Conservation (phyloP, 1,140 invertebrate genomes). For the Atta texana region DNA sequence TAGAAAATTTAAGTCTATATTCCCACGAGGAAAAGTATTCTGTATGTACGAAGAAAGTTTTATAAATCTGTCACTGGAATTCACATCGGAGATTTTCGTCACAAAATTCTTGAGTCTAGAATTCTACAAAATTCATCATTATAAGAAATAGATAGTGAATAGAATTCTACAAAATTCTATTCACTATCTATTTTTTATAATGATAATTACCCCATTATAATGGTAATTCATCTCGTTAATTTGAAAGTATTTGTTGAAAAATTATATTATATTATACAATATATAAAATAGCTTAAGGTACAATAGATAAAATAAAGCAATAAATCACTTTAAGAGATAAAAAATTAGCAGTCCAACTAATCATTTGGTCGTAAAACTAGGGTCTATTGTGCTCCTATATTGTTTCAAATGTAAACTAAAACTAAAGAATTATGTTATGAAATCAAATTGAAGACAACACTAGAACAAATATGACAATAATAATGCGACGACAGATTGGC, state of each 20-base stretch:
- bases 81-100: constrained; percentile 35
- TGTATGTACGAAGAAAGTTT: constrained; percentile 23
- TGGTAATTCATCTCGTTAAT: neutral
- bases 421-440: too few species aligned
- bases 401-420: too few species aligned
- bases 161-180: neutral
- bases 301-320: constrained; percentile 10
- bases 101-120: neutral
- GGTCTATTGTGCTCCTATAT: too few species aligned
- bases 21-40: constrained; percentile 14
- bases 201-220: neutral
- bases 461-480: too few species aligned
- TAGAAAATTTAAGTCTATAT: constrained; percentile 25
- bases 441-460: too few species aligned
- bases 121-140: constrained; percentile 14
- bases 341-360: neutral
- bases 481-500: too few species aligned
- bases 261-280: neutral
- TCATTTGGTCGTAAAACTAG: too few species aligned
- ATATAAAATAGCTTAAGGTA: neutral
- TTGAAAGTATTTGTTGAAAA: neutral
- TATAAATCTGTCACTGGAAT: constrained; percentile 22
- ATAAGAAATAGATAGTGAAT: too few species aligned
- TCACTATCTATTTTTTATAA: neutral
- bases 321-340: neutral